Percentiles rank a stretch among this genome's conserved stretches.
phyloP scores from a whole-genome alignment of 2,113 vertebrate genomes.

The Trematomus loennbergii region DNA sequence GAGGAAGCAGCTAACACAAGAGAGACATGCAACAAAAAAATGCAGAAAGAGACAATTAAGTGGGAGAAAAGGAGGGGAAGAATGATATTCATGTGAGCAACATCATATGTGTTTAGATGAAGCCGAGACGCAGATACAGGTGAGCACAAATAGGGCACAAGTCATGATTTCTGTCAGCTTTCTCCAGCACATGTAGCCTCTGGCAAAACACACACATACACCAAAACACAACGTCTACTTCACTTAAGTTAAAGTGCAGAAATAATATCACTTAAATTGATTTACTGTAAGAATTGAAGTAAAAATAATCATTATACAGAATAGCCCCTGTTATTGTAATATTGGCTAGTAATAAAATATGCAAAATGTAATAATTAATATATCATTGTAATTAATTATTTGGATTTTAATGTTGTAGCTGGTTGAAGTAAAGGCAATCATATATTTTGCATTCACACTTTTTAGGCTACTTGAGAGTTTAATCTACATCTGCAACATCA shows the following conservation, averaged over 20 bases:
- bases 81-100: slow-evolving; percentile 19
- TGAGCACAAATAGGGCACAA: slow-evolving; percentile 69
- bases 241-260: neutral
- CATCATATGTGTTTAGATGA: slow-evolving; percentile 48
- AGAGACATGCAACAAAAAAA: slow-evolving; percentile 46
- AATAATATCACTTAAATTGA: neutral
- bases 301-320: slow-evolving; percentile 7
- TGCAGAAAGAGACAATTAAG: slow-evolving; percentile 30
- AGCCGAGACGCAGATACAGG: slow-evolving; percentile 69
- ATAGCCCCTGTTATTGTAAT: neutral
- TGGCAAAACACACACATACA: slow-evolving; percentile 27
- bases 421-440: neutral
- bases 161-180: slow-evolving; percentile 47
- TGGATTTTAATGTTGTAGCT: neutral
- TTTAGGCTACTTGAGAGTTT: neutral
- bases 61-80: slow-evolving; percentile 11
- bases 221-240: neutral
- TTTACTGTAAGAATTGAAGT: neutral
- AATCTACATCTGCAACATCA: neutral
- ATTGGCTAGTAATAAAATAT: neutral
- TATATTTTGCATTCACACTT: neutral
- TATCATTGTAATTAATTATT: neutral
- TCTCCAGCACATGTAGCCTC: slow-evolving; percentile 34
- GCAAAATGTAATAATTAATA: neutral
- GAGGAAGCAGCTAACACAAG: slow-evolving; percentile 39